Evolutionary conservation across 2,888 invertebrate species (phyloP), one percentile per base, ranked within the genome.

Genomic region (Parnassius orleans): DNA sequence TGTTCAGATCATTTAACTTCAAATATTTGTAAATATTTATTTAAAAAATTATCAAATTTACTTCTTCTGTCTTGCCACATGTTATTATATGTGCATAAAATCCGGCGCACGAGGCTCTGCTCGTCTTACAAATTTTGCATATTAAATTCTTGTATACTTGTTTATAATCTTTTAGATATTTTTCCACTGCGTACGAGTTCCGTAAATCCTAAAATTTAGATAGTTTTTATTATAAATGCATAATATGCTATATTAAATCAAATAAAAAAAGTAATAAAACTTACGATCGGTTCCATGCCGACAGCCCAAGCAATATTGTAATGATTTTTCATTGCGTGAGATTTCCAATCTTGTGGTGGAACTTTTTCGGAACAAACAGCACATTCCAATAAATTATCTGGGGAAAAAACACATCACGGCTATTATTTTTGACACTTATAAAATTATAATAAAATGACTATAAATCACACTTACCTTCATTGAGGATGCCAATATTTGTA

Each of bases 71-170:
- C 79, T 93, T 94, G 15, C 93, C 93, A 72, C 95, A 95, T 57
- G 90, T 88, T 55, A 91, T 77, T 54, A 93, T 78, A 74, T 95
- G 95, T 0, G 94, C 93, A 63, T 93, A 83, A 69, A 93, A 94
- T 33, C 95, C 95, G 43, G 86, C 72, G 3, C 85, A 89, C 3
- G 93, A 93, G 47, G 82, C 86, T 77, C 94, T 82, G 53, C 79
- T 77, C 66, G 84, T 68, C 0, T 86, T 86, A 74, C 95, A 95
- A 59, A 76, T 79, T 65, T 92, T 92, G 74, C 95, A 95, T 53
- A 75, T 75, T 11, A 94, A 80, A 19, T 74, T 79, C 52, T 88
- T 89, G 55, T 78, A 76, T 46, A 78, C 83, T 63, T 88, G 87
- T 61, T 87, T 79, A 48, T 91, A 89, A 60, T 79, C 82, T 59